Base-by-base conservation (phyloP, 1,140 invertebrate genomes). In the Caenorhabditis latens region DNA sequence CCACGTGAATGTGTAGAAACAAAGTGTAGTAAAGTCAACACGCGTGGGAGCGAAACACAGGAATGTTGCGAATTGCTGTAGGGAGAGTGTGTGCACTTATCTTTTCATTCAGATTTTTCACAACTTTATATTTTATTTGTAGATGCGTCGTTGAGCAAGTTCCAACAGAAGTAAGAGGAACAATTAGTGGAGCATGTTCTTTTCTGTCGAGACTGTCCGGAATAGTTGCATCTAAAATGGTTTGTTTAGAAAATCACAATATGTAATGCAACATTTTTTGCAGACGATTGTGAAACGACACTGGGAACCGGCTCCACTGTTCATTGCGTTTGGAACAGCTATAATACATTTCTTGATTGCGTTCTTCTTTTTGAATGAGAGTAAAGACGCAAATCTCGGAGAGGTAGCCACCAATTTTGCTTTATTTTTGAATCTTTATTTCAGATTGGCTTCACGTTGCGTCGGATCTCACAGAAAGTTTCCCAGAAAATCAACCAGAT, bases 331-430 rank as follows among this genome's bases (percentile, higher is more conserved):
- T 79, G 43, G n/a, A 4, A 11, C 46, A 2, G 71, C 71, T 14
- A 79, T 79, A 46, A 79, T 79, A 4, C 71, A 79, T 50, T 79
- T 79, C n/a, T n/a, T 79, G 8, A 79, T 79, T 24, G 71, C 71
- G 19, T 79, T 50, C 14, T 79, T 79, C 46, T 79, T 79, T 79
- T 50, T 79, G 46, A 79, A 79, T 53, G 71, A 79, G 40, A 79
- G 71, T 11, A 79, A 79, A 79, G 71, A 79, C 14, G 71, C 71
- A 0, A 79, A 79, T 24, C 42, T 79, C n/a, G 71, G 71, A 50
- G 71, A 79, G 46, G 71, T 79, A 9, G 5, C 5, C 0, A 53
- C 16, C 5, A 8, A 24, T 40, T 0, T 11, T 32, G 14, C 5
- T 1, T 63, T 24, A 9, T 32, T 63, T 32, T 32, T 2, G 13